phyloP scores from a whole-genome alignment of 2,113 vertebrate species.

The Xyrauchen texanus region DNA sequence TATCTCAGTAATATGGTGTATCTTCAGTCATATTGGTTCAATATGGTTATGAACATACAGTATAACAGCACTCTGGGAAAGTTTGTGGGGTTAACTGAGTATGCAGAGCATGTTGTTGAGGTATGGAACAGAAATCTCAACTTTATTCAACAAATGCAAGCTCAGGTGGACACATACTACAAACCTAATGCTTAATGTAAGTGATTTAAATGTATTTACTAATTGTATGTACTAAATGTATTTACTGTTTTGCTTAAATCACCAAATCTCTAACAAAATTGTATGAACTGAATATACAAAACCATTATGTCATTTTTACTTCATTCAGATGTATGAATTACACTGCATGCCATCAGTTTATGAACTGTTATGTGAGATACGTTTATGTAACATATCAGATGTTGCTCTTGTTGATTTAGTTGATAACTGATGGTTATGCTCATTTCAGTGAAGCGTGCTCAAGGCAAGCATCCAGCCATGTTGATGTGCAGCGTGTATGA shows the following conservation, averaged over 20 bases:
- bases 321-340: too few species aligned
- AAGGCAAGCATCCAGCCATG: constrained; percentile 8
- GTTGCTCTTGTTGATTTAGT: constrained; percentile 23
- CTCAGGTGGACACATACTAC: constrained; percentile 23
- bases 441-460: not conserved
- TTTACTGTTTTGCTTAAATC: too few species aligned
- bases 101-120: constrained; percentile 33
- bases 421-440: constrained; percentile 37
- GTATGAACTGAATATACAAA: too few species aligned
- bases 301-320: too few species aligned
- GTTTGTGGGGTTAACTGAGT: constrained; percentile 45
- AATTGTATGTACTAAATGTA: too few species aligned
- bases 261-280: too few species aligned
- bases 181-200: constrained; percentile 27
- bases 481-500: constrained; percentile 50
- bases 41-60: not conserved
- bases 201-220: not conserved
- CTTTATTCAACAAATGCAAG: fast-evolving
- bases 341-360: too few species aligned
- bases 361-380: too few species aligned
- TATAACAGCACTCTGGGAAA: constrained; percentile 55
- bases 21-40: constrained; percentile 25
- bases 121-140: not conserved
- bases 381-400: too few species aligned
- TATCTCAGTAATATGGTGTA: constrained; percentile 48